Evolutionary conservation across 2,797 vertebrate species (phyloP).

Genomic region (Anniella stebbinsi): DNA sequence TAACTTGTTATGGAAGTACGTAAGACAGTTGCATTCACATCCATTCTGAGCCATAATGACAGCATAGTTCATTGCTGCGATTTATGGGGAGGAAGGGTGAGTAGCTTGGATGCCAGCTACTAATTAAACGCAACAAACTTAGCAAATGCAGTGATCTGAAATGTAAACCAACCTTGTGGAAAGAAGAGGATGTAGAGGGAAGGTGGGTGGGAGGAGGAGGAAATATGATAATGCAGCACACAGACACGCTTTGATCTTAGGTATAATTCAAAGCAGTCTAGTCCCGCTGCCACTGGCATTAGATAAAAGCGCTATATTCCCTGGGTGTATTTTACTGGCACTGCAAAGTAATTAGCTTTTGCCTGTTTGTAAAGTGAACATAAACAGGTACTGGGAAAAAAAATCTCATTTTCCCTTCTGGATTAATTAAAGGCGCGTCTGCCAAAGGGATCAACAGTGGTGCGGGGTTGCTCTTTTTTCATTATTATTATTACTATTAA

Average conservation of each 20-base stretch:
- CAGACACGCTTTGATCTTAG: constrained; percentile 76
- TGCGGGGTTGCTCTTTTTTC: constrained; percentile 42
- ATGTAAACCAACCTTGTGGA: constrained; percentile 57
- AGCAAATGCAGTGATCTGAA: constrained; percentile 47
- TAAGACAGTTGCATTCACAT: neutral
- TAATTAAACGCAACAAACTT: constrained; percentile 46
- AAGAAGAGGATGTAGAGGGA: constrained; percentile 28
- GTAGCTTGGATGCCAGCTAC: neutral
- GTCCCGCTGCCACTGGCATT: constrained; percentile 66
- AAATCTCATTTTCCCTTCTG: constrained; percentile 66
- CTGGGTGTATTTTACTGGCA: constrained; percentile 65
- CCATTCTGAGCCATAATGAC: accelerated
- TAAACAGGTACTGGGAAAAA: constrained; percentile 69
- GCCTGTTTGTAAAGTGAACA: constrained; percentile 76
- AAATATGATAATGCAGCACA: constrained; percentile 54
- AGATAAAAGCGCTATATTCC: constrained; percentile 75
- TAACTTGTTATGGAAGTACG: neutral
- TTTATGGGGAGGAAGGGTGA: constrained; percentile 17
- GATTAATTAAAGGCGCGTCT: constrained; percentile 74
- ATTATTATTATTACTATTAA: neutral
- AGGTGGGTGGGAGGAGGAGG: constrained; percentile 40
- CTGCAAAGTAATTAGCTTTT: constrained; percentile 77
- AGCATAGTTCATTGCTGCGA: accelerated
- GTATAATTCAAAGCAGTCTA: constrained; percentile 52
- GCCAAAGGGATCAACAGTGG: constrained; percentile 54